Conservation (phyloP, 2,797 vertebrate species). For the Mormyrus proboscirostris region DNA sequence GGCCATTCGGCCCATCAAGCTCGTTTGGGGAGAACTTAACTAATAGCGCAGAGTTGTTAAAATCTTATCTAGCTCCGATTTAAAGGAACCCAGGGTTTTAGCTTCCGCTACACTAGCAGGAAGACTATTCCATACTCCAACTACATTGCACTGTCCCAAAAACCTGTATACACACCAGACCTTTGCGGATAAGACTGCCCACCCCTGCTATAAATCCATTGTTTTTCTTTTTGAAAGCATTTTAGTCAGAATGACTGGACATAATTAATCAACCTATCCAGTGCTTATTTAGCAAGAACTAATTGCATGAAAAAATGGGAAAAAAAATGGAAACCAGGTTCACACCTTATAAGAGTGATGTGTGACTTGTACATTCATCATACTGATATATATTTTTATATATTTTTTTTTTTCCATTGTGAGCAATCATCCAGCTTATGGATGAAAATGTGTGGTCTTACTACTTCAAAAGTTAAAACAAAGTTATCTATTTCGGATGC, state of each 20-base stretch:
- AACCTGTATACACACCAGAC: neutral
- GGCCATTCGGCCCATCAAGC: too few relatives aligned
- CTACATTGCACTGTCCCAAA: neutral
- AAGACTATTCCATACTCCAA: too few relatives aligned
- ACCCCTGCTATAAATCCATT: neutral
- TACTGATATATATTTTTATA: neutral
- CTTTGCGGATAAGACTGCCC: neutral
- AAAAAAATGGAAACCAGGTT: neutral
- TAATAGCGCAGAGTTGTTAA: too few relatives aligned
- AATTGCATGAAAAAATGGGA: neutral
- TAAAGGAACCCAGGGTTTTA: too few relatives aligned
- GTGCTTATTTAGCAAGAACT: neutral
- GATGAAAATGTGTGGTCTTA: neutral
- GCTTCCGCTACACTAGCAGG: too few relatives aligned
- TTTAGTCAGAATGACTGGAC: neutral
- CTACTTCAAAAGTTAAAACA: neutral
- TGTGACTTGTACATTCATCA: neutral
- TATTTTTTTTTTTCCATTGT: neutral
- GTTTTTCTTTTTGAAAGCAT: neutral
- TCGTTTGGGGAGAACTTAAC: too few relatives aligned
- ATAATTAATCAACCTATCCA: neutral
- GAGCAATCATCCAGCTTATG: neutral
- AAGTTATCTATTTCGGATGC: neutral
- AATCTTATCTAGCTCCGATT: too few relatives aligned
- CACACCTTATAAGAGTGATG: neutral